phyloP scores from a whole-genome alignment of 2,888 invertebrate species.

The Phymatocera aterrima region DNA sequence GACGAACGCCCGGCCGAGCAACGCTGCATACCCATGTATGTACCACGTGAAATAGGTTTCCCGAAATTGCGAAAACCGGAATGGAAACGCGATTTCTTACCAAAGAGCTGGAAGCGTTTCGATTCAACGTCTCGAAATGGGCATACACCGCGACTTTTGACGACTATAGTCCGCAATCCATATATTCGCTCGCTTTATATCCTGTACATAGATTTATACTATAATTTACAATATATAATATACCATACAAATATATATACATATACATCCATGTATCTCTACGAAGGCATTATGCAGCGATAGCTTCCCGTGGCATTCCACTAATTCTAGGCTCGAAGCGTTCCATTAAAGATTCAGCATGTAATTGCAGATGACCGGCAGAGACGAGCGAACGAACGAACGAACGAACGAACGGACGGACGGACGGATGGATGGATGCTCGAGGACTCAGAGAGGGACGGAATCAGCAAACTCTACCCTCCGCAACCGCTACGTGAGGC shows the following conservation, averaged over 20 bases:
- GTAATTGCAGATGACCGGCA: conserved; percentile 73
- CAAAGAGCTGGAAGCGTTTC: too few species aligned
- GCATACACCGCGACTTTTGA: too few species aligned
- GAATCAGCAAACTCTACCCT: not conserved
- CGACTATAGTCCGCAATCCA: too few species aligned
- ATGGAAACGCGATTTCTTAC: too few species aligned
- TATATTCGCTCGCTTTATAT: too few species aligned
- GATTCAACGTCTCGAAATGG: too few species aligned
- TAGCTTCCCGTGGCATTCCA: conserved; percentile 72
- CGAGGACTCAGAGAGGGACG: not conserved
- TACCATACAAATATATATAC: not conserved
- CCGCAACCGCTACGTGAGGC: conserved; percentile 59
- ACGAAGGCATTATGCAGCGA: conserved; percentile 64
- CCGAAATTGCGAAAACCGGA: too few species aligned
- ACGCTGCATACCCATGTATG: too few species aligned
- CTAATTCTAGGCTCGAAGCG: conserved; percentile 74
- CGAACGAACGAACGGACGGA: not conserved
- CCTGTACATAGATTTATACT: not conserved
- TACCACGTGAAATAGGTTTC: too few species aligned
- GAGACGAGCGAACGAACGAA: not conserved
- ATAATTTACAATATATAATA: not conserved
- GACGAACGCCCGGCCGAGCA: too few species aligned
- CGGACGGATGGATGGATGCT: not conserved
- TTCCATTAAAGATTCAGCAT: conserved; percentile 75
- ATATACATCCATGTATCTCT: not conserved